Base-by-base conservation (phyloP, 2,113 vertebrate genomes). In the Limnothrissa miodon region DNA sequence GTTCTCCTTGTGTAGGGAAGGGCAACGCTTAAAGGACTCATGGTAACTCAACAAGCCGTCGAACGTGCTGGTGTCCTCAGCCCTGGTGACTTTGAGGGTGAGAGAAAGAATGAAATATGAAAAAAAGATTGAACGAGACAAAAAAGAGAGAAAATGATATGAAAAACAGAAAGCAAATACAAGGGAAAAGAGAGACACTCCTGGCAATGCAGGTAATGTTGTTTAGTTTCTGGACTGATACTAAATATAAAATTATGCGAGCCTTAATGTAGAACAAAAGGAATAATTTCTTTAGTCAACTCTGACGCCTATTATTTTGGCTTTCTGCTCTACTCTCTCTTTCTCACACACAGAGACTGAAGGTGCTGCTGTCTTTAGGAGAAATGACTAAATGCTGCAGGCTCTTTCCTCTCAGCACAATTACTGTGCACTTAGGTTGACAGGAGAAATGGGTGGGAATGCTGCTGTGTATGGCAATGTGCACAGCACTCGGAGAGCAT, bases 231-330 rank as follows among this genome's bases (percentile, higher is more conserved):
- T 79, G 78, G 89, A 86, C 87, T 66, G 62, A 81, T 74, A 70
- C 56, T 39, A 82, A 86, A 83, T 81, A 85, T 87, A 86, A 83
- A 81, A 85, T 87, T 83, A 81, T 87, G 85, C 79, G 70, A 48
- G 84, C 80, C 79, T 78, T 70, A n/a, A n/a, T n/a, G n/a, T n/a
- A 83, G 45, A 62, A 85, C 81, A 82, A 82, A 78, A 44, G 33
- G 56, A 74, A 84, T 39, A 83, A 59, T 51, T 82, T 59, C 51
- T 29, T 78, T 62, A 79, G n/a, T n/a, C n/a, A n/a, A n/a, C 45
- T 51, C 81, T 82, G 62, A 80, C n/a, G 56, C 39, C 70, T 42
- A 80, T 23, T 88, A 83, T 91, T 91, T 81, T 51, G 51, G 46
- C 23, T 81, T 81, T 87, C 36, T 13, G 87, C 80, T n/a, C n/a